Evolutionary conservation across 2,888 invertebrate genomes (phyloP).

Genomic region (Orthosia incerta): DNA sequence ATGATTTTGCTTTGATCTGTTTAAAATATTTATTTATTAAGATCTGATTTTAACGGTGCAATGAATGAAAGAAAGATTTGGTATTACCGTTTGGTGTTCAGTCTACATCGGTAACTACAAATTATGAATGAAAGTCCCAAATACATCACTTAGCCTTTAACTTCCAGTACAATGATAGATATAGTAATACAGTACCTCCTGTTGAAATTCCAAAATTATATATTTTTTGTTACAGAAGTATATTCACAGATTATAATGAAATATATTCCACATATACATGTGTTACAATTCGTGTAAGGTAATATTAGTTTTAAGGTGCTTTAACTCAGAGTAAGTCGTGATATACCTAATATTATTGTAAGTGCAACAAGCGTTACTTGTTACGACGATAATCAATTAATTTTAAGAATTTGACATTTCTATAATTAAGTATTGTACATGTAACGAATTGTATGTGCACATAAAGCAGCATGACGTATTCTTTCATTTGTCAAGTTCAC

Average conservation of each 20-base stretch:
- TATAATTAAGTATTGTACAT: conserved; percentile 61
- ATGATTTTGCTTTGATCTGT: conserved; percentile 91
- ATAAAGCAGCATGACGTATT: conserved; percentile 57
- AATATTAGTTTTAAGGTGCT: conserved; percentile 86
- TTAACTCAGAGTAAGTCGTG: conserved; percentile 88
- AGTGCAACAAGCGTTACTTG: conserved; percentile 70
- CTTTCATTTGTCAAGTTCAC: conserved; percentile 62
- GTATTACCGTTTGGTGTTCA: conserved; percentile 70
- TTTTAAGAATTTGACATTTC: conserved; percentile 71
- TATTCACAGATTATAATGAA: conserved; percentile 81
- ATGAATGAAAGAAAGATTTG: conserved; percentile 66
- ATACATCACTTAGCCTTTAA: conserved; percentile 80
- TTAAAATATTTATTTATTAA: conserved; percentile 80
- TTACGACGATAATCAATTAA: conserved; percentile 72
- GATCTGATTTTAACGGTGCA: conserved; percentile 87
- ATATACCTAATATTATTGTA: conserved; percentile 79
- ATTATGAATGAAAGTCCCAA: conserved; percentile 60
- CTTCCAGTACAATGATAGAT: conserved; percentile 83
- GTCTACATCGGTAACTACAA: conserved; percentile 69
- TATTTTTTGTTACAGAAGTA: conserved; percentile 83
- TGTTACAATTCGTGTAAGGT: conserved; percentile 78
- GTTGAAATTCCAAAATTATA: conserved; percentile 86
- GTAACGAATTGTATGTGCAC: conserved; percentile 63
- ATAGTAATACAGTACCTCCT: conserved; percentile 83
- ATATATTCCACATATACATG: conserved; percentile 78